A percentile compares a stretch with the other conserved stretches of the same genome.
Conservation (phyloP, 2,888 invertebrate species). For the Volucella bombylans region DNA sequence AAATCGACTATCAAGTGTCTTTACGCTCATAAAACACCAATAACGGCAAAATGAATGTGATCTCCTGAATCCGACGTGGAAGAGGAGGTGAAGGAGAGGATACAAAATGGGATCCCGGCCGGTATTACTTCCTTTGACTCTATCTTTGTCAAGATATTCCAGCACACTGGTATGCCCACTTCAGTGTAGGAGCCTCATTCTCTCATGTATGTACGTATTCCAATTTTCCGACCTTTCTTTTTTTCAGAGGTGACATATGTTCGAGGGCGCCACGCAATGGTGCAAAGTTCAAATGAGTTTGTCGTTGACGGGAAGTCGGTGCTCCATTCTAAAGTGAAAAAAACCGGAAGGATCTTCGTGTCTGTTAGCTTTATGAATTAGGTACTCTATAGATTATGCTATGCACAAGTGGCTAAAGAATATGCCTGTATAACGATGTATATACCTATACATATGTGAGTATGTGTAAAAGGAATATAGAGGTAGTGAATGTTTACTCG, state of each 20-base stretch:
- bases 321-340: constrained; percentile 25
- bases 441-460: neutral
- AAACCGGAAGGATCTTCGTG: constrained; percentile 52
- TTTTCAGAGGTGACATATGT: constrained; percentile 30
- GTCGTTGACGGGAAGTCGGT: constrained; percentile 36
- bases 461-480: too few species aligned
- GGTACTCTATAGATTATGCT: constrained; percentile 33
- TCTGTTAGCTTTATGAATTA: constrained; percentile 35
- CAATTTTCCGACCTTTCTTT: constrained; percentile 10
- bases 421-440: neutral
- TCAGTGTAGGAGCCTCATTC: constrained; percentile 18
- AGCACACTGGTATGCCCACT: neutral
- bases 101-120: neutral
- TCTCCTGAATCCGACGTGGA: constrained; percentile 3
- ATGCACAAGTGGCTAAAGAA: constrained; percentile 14
- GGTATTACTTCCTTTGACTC: constrained; percentile 48
- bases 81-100: neutral
- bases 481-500: neutral
- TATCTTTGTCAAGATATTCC: constrained; percentile 34
- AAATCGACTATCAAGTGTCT: constrained; percentile 31
- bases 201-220: neutral
- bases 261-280: constrained; percentile 22
- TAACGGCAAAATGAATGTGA: constrained; percentile 39
- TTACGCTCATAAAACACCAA: constrained; percentile 47
- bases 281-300: constrained; percentile 53